Conservation (phyloP, 2,797 vertebrate species). For the Sebastes glaucus region DNA sequence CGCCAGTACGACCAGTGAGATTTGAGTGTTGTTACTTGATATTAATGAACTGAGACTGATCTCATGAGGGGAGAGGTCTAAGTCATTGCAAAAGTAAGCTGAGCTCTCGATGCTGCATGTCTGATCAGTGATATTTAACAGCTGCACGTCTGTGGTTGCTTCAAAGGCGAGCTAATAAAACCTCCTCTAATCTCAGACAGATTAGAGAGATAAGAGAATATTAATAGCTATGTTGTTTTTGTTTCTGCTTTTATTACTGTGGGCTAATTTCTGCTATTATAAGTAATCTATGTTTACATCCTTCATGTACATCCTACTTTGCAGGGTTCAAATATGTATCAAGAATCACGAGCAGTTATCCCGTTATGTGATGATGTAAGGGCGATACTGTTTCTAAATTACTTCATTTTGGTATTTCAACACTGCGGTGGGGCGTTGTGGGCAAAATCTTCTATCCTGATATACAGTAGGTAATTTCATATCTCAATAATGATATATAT, state of each 20-base stretch:
- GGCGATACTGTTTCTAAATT: neutral
- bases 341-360: neutral
- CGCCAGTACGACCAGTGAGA: conserved; percentile 31
- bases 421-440: accelerated
- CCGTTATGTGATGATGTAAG: neutral
- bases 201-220: conserved; percentile 36
- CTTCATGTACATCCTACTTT: neutral
- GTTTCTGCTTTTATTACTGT: neutral
- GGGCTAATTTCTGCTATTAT: neutral
- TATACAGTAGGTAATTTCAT: too few species aligned
- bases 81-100: conserved; percentile 59
- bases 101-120: conserved; percentile 68
- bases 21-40: conserved; percentile 68
- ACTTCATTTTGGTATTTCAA: neutral
- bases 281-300: neutral
- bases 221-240: neutral
- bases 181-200: conserved; percentile 39
- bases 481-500: too few species aligned
- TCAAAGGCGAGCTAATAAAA: conserved; percentile 64
- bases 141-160: conserved; percentile 71
- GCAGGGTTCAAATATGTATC: neutral
- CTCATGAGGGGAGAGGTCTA: conserved; percentile 37
- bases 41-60: conserved; percentile 71
- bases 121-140: conserved; percentile 74
- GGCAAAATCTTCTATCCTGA: too few species aligned